Base-by-base conservation (phyloP, 1,140 invertebrate species). In the Leptinotarsa texana region DNA sequence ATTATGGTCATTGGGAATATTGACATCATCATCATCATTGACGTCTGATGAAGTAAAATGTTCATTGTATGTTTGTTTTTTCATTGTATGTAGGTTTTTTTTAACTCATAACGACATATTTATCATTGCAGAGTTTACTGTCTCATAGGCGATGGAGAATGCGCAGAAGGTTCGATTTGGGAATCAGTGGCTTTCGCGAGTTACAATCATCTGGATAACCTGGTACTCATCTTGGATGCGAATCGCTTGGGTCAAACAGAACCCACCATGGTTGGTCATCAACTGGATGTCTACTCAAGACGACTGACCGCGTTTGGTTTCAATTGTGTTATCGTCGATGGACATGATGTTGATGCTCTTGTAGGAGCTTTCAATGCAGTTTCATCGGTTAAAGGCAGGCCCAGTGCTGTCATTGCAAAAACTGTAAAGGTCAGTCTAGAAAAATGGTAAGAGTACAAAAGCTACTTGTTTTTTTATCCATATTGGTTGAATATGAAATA, bases 121-220 rank as follows among this genome's bases (percentile, higher is more conserved):
- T 74, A 70, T 49, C 63, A 47, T 22, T 66, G 5, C 42, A 96
- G 97, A 80, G 95, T 96, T 1, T 99, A 95, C 85, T 98, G 96
- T 82, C 81, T 99, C 27, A 91, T 99, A 74, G 98, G 98, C 61
- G 98, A 99, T 88, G 98, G 98, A 24, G 98, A 99, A 88, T 94
- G 95, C 80, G 96, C 97, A 2, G 98, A 99, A 89, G 98, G 98
- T 75, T 97, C 96, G 17, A 92, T 99, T 74, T 99, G 98, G 98
- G 98, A 99, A 88, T 97, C 97, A 0, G 88, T 99, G 62, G 91
- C 96, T 80, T 99, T 99, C 87, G 94, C 96, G 61, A 94, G 94
- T 68, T 89, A 94, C 83, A 99, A 99, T 87, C 95, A 98, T 69
- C 89, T 99, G 27, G 96, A 99, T 86, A 99, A 99, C 88, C 88